Conservation (phyloP, 2,797 vertebrate genomes). For the Phaenicophaeus curvirostris region DNA sequence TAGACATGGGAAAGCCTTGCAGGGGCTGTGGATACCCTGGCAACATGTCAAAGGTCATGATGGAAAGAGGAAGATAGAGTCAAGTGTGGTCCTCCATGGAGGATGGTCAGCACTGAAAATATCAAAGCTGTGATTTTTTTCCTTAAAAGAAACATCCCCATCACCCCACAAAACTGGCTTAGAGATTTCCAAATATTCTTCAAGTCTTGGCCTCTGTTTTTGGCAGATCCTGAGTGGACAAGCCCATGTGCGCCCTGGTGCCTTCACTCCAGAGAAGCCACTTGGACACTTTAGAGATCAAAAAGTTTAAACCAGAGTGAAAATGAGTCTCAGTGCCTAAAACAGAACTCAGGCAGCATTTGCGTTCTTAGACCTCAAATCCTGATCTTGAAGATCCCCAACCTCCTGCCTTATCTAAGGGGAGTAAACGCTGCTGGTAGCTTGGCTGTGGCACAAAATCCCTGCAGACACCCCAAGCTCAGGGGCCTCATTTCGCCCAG, state of each 20-base stretch:
- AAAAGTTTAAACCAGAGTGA: neutral
- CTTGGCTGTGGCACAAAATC: neutral
- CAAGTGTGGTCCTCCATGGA: no score
- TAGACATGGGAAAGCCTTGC: neutral
- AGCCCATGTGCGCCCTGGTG: rapidly evolving
- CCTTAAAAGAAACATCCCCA: neutral
- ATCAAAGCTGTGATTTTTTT: neutral
- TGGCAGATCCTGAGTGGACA: neutral
- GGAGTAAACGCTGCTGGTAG: neutral
- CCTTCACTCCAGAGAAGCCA: neutral
- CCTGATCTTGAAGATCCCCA: neutral
- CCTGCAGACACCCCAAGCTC: rapidly evolving
- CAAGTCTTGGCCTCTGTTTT: neutral
- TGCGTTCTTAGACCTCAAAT: neutral
- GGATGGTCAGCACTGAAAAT: neutral
- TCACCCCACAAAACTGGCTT: neutral
- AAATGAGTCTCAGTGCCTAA: neutral
- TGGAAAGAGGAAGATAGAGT: neutral
- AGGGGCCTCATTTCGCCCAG: neutral
- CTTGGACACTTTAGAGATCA: neutral
- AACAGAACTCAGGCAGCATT: neutral
- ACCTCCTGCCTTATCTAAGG: neutral
- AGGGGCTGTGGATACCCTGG: neutral
- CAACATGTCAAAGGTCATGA: rapidly evolving
- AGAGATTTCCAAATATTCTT: neutral